phyloP scores from a whole-genome alignment of 2,797 vertebrate species.

The Garrulus glandarius region DNA sequence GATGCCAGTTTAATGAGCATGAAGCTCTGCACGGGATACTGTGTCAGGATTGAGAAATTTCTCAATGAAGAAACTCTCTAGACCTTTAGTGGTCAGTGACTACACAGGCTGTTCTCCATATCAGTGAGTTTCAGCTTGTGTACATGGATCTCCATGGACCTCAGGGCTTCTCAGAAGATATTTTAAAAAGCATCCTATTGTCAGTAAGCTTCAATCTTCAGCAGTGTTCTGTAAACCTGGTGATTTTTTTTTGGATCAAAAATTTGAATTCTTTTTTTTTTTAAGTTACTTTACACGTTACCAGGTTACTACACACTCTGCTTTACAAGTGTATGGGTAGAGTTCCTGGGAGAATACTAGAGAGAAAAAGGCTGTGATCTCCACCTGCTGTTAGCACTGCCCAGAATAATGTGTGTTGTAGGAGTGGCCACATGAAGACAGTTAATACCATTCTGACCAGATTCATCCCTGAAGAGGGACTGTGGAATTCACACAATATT shows the following conservation, averaged over 20 bases:
- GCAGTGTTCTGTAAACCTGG: not conserved
- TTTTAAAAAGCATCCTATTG: not conserved
- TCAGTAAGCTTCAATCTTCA: not conserved
- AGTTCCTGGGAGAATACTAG: not conserved
- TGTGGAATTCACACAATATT: not conserved
- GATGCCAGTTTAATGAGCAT: not conserved
- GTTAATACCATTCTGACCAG: not conserved
- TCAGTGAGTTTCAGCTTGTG: not conserved
- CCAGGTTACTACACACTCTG: not conserved
- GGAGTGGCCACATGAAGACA: not conserved
- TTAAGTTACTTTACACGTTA: not conserved
- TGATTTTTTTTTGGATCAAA: not conserved
- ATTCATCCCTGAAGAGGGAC: not conserved
- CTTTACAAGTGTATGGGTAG: not conserved
- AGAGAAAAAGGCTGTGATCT: not conserved
- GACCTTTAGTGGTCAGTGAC: not conserved
- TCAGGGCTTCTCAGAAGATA: not conserved
- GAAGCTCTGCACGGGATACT: not conserved
- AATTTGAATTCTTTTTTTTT: not conserved
- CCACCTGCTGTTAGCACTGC: not conserved
- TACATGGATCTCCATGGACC: not conserved
- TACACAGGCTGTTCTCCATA: not conserved
- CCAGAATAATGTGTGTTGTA: not conserved
- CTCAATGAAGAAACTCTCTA: not conserved
- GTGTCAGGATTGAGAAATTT: not conserved